Evolutionary conservation across 2,797 vertebrate species (phyloP).

Genomic region (Caiman crocodilus): DNA sequence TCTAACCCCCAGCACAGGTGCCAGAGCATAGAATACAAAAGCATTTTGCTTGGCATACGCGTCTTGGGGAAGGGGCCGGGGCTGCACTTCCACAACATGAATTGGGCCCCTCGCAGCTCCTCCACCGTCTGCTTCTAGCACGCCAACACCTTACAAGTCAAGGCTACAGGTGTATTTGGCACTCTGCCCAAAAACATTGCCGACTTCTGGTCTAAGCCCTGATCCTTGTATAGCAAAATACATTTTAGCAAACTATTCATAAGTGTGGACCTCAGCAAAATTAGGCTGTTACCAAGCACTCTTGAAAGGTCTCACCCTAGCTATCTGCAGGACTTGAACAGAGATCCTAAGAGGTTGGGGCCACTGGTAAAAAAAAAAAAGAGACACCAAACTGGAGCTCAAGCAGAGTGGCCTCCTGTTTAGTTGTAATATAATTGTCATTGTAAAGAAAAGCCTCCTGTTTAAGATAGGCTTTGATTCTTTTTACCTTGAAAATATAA

Average conservation of each 20-base stretch:
- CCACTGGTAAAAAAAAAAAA: rapidly evolving
- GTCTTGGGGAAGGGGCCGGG: too few species aligned
- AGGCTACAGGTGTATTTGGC: too few species aligned
- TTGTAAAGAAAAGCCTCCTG: neutral
- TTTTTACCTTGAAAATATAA: neutral
- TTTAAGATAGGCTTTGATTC: neutral
- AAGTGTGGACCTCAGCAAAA: neutral
- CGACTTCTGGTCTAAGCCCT: too few species aligned
- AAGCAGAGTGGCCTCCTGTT: neutral
- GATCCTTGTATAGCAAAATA: neutral
- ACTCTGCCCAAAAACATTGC: too few species aligned
- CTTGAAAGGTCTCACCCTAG: neutral
- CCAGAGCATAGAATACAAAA: too few species aligned
- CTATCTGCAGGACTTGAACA: neutral
- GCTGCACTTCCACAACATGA: too few species aligned
- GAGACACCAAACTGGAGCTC: rapidly evolving
- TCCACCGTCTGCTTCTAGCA: too few species aligned
- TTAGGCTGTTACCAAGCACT: neutral
- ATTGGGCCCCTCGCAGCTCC: too few species aligned
- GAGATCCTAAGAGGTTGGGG: neutral
- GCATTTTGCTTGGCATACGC: too few species aligned
- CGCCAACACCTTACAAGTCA: too few species aligned
- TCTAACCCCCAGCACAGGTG: neutral
- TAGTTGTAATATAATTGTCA: neutral
- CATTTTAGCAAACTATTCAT: too few species aligned